Evolutionary conservation across 2,888 invertebrate species (phyloP), one percentile per base, ranked within the genome.

Genomic region (Acleris emargana): DNA sequence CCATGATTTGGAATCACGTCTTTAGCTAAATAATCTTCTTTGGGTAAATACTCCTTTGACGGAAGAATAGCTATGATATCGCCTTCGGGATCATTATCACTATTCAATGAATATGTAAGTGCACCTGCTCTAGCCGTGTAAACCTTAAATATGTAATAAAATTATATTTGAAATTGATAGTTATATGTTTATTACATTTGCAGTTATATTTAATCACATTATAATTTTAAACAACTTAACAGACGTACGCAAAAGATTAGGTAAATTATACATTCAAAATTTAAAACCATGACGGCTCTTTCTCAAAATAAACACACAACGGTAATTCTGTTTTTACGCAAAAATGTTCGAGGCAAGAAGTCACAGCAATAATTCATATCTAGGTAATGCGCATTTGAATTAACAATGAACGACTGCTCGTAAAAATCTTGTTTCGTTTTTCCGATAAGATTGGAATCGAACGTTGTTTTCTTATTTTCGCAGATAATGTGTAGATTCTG

Each of bases 361-460:
- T 72, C 52, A 60, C 58, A 70, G 73, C 66, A 72, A 70, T 69
- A 54, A 64, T 62, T 68, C 54, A 58, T 74, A 77, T 82, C 77
- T 80, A 69, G 71, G 78, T 72, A 76, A 72, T 81, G 81, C 80
- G 82, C 85, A 79, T 73, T 71, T 73, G 81, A 57, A 81, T 77
- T 73, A 77, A 81, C 82, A 86, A 86, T 84, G 86, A 79, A 84
- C 85, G 84, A 84, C 72, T 71, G 82, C 71, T 88, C 88, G 84
- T 89, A 75, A 89, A 88, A 81, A 74, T 50, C 63, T 69, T 71
- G 72, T 75, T 78, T 75, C 22, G 71, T 68, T 72, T 71, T 73
- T 72, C 69, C 72, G 76, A 76, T 76, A 77, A 75, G 67, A 69
- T 67, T 64, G 62, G 42, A 49, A 20, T 58, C 47, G 47, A 50